Conservation (phyloP, 2,113 vertebrate species). For the Pipra filicauda region DNA sequence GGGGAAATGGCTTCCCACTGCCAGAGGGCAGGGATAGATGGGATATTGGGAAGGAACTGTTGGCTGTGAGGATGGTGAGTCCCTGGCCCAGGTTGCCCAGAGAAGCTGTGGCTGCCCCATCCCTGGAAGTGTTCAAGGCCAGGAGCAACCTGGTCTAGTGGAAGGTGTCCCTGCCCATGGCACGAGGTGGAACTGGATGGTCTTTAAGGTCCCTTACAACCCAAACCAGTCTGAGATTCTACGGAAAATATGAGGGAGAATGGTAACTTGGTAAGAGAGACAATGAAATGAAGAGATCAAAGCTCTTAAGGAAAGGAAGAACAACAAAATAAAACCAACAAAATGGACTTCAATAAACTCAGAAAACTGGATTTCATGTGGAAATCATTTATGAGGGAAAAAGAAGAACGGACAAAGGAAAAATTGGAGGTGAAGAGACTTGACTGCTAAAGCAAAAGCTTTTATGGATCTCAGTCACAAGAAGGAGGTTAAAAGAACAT, state of each 20-base stretch:
- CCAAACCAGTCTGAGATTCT: neutral
- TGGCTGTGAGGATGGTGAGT: neutral
- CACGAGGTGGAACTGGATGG: rapidly evolving
- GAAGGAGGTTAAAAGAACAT: neutral
- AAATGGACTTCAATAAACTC: neutral
- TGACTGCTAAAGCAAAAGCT: neutral
- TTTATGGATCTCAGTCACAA: neutral
- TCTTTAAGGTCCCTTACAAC: neutral
- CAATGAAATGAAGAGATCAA: neutral
- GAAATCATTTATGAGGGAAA: neutral
- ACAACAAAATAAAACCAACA: neutral
- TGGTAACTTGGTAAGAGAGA: neutral
- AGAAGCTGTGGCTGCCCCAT: neutral
- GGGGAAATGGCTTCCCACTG: neutral
- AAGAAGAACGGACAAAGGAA: neutral
- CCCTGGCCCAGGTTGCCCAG: neutral
- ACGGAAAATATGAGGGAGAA: neutral
- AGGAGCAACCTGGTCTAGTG: neutral
- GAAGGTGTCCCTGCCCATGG: neutral
- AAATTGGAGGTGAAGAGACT: neutral
- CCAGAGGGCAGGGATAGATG: neutral
- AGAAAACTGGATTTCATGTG: neutral
- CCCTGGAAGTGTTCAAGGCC: neutral
- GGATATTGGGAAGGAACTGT: neutral
- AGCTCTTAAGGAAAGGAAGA: neutral